Percentiles rank a stretch among this genome's conserved stretches.
These are phyloP conservation scores for Stenolophus ochropezus DNA, from an alignment of 2,888 invertebrate species.

Conservation along the genomic window DNA sequence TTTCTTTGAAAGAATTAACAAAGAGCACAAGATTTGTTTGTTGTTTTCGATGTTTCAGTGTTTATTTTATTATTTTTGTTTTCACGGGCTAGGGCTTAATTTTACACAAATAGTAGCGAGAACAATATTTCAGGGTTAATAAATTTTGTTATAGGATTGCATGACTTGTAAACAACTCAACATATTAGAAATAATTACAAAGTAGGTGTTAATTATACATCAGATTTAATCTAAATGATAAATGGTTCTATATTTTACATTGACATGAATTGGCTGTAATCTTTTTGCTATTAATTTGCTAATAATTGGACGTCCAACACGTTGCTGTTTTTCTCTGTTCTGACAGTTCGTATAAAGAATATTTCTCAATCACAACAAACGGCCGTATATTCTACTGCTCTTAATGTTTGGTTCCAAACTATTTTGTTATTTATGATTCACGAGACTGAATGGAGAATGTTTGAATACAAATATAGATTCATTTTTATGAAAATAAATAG, in stretches of 20 bases:
- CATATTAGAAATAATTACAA: conserved; percentile 17
- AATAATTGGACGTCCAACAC: conserved; percentile 21
- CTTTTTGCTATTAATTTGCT: background rate
- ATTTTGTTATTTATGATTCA: no score
- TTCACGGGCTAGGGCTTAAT: conserved; percentile 12
- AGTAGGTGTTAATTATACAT: conserved; percentile 13
- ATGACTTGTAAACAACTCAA: background rate
- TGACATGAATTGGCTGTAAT: background rate
- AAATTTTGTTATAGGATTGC: background rate
- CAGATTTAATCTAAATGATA: conserved; percentile 18
- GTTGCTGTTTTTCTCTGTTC: background rate
- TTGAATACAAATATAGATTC: no score
- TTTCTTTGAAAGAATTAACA: conserved; percentile 1
- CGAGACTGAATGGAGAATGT: no score
- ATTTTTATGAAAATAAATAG: no score
- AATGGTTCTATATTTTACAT: conserved; percentile 18
- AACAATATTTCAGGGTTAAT: background rate
- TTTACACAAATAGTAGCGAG: background rate
- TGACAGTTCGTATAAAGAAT: background rate
- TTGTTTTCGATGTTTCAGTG: conserved; percentile 29
- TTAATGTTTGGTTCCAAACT: no score
- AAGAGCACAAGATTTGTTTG: conserved; percentile 18
- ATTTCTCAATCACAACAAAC: background rate
- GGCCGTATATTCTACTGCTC: no score
- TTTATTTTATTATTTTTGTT: conserved; percentile 29